These are phyloP conservation scores for Gymnothorax javanicus DNA, from an alignment of 2,797 vertebrate genomes.

Conservation along the genomic window DNA sequence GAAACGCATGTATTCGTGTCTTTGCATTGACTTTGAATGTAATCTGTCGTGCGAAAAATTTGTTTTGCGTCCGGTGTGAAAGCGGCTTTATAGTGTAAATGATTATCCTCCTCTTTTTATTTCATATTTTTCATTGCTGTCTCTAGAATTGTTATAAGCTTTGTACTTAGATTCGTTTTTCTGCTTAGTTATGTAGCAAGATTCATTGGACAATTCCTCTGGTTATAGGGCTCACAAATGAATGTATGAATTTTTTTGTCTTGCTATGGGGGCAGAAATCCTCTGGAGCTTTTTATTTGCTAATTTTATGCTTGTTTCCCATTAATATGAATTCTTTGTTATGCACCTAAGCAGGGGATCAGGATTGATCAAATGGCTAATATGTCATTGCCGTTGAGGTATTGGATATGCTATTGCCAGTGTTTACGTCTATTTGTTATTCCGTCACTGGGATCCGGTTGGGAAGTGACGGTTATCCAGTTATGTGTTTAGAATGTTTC, in stretches of 20 bases:
- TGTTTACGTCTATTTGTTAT: slow-evolving; percentile 18
- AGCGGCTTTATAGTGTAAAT: slow-evolving; percentile 42
- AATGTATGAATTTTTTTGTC: slow-evolving; percentile 43
- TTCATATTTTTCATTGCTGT: slow-evolving; percentile 41
- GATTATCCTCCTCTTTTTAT: slow-evolving; percentile 34
- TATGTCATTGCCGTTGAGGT: slow-evolving; percentile 5
- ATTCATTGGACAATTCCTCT: slow-evolving; percentile 36
- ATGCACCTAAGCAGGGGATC: slow-evolving; percentile 34
- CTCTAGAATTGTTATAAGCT: slow-evolving; percentile 23
- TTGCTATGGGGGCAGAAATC: slow-evolving; percentile 26
- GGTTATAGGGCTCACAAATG: slow-evolving; percentile 47
- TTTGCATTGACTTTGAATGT: no score
- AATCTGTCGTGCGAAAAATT: no score
- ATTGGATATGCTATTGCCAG: slow-evolving; percentile 8
- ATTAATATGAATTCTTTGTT: slow-evolving; percentile 44
- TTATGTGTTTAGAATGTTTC: background rate
- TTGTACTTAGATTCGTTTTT: slow-evolving; percentile 30
- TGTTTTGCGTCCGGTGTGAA: no score
- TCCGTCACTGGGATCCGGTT: background rate
- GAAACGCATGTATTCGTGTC: no score
- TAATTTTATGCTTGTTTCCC: slow-evolving; percentile 35
- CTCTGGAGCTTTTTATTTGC: slow-evolving; percentile 38
- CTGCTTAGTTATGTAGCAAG: slow-evolving; percentile 35
- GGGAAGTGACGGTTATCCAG: background rate
- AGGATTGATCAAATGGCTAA: slow-evolving; percentile 16